Evolutionary conservation across 2,113 vertebrate genomes (phyloP), one percentile per base, ranked within the genome.

Genomic region (Neodontobutis hainanensis): DNA sequence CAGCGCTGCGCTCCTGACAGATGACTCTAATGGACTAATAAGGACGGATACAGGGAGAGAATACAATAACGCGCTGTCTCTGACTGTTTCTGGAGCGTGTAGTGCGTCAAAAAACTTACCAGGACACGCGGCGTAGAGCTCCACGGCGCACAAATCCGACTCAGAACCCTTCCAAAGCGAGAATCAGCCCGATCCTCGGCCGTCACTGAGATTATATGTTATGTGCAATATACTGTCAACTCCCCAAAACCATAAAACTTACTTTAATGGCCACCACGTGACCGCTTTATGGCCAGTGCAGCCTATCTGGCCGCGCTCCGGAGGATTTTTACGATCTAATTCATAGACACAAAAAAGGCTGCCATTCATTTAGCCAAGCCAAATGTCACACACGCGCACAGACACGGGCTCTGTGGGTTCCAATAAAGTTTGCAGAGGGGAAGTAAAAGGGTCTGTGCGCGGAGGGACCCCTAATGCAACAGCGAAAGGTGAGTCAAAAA

Each of bases 221-320:
- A 99, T 97, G 96, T 96, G 95, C 94, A 95, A 97, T 96, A 98
- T 97, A 97, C 95, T 96, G 96, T 97, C 97, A 96, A 98, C 97
- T 97, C 97, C 97, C 97, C 96, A 97, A 98, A 98, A 98, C 97
- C 97, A 99, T 99, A 99, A 99, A 99, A 97, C 96, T 96, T 98
- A 97, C 95, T 99, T 98, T 97, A 98, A 99, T 98, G 96, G 95
- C 95, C 90, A 95, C 93, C 97, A 98, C 96, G 96, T 99, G 96
- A 99, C 95, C 92, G 94, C 52, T 97, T 97, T 98, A 98, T 97
- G 97, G 96, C 96, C 96, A 96, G 95, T 95, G 93, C 52, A 97
- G 95, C 95, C 96, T 95, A 97, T 97, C 95, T 97, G 95, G 96
- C 93, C 95, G 94, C 92, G 94, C 95, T 95, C 95, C 92, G 95